Evolutionary conservation across 2,888 invertebrate species (phyloP).

Genomic region (Cantharis rufa): DNA sequence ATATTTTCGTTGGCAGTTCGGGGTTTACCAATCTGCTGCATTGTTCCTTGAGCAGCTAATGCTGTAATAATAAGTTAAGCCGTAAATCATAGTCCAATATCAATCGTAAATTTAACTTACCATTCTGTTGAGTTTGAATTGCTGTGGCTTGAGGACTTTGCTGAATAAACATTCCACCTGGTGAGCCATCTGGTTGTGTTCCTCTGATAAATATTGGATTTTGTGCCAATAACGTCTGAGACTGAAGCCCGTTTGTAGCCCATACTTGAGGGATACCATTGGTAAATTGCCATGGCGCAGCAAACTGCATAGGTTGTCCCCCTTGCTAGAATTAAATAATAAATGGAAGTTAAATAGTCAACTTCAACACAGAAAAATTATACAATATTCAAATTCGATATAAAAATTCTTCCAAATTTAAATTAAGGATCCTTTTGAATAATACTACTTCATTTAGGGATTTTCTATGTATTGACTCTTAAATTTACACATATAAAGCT

Average conservation of each 20-base stretch:
- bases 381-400: neutral
- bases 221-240: constrained; percentile 70
- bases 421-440: neutral
- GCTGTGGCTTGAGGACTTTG: constrained; percentile 70
- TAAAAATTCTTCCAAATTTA: neutral
- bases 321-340: constrained; percentile 56
- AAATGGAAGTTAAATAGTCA: neutral
- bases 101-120: constrained; percentile 55
- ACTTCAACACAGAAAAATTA: neutral
- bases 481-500: no score
- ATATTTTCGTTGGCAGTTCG: constrained; percentile 60
- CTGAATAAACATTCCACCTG: constrained; percentile 81
- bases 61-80: constrained; percentile 43
- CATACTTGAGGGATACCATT: constrained; percentile 75
- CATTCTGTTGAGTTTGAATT: constrained; percentile 69
- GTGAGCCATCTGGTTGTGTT: constrained; percentile 72
- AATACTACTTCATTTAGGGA: neutral
- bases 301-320: constrained; percentile 77
- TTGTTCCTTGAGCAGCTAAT: constrained; percentile 55
- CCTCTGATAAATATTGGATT: constrained; percentile 85
- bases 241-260: constrained; percentile 72
- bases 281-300: constrained; percentile 76
- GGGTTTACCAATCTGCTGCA: constrained; percentile 59
- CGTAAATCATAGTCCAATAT: neutral
- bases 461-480: neutral